Percentiles rank a stretch among this genome's conserved stretches.
phyloP scores from a whole-genome alignment of 2,888 invertebrate species.

The Leptinotarsa tumamoca region DNA sequence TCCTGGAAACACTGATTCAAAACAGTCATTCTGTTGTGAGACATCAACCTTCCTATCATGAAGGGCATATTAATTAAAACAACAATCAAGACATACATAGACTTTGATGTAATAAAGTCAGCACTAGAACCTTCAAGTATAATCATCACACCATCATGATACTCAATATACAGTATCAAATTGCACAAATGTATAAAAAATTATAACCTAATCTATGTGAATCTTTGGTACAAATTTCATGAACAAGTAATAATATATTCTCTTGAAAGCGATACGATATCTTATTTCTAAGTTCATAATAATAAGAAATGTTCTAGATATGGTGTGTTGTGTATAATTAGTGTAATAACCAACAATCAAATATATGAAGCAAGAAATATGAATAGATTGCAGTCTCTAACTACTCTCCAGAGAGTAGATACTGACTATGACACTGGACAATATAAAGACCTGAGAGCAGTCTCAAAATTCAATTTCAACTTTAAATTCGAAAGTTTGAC shows the following conservation, averaged over 20 bases:
- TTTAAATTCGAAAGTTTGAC: too few relatives aligned
- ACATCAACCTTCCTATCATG: not conserved
- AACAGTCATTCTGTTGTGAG: not conserved
- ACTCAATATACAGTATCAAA: constrained; percentile 17
- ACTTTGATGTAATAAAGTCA: not conserved
- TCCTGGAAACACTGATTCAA: not conserved
- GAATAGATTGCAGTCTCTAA: not conserved
- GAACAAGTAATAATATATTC: constrained; percentile 16
- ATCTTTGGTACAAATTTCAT: constrained; percentile 29
- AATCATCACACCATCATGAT: not conserved
- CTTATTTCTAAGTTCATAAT: constrained; percentile 8
- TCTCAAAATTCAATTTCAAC: not conserved
- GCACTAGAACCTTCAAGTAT: not conserved
- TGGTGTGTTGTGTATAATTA: constrained; percentile 8
- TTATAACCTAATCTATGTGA: constrained; percentile 13
- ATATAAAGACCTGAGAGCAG: not conserved
- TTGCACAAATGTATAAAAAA: constrained; percentile 27
- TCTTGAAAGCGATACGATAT: constrained; percentile 9
- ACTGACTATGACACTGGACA: not conserved
- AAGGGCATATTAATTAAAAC: not conserved
- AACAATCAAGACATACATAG: not conserved
- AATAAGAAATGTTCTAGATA: constrained; percentile 7
- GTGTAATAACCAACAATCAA: constrained; percentile 3
- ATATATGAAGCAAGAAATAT: not conserved
- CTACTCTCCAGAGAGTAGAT: not conserved